Evolutionary conservation across 2,113 vertebrate species (phyloP).

Genomic region (Colaptes auratus): DNA sequence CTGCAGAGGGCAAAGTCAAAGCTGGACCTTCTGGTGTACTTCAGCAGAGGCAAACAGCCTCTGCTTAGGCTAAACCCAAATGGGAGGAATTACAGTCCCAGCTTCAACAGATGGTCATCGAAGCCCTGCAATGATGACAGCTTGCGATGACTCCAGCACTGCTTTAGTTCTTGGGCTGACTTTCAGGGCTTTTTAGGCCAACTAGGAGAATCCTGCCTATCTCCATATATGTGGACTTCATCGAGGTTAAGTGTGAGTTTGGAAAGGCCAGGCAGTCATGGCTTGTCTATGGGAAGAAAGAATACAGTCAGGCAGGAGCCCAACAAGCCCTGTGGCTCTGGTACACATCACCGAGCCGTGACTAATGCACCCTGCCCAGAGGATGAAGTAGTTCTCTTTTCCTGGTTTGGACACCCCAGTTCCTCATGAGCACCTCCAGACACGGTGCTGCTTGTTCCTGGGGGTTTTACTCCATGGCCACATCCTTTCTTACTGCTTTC

Average conservation of each 20-base stretch:
- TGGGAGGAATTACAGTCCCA: background rate
- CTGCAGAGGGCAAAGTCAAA: background rate
- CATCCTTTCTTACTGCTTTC: background rate
- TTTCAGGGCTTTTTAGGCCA: background rate
- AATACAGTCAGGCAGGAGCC: background rate
- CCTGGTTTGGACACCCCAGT: background rate
- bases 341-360: background rate
- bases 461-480: background rate
- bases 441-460: background rate
- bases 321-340: background rate
- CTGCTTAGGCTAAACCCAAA: background rate
- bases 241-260: background rate
- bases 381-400: background rate
- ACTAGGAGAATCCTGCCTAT: background rate
- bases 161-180: background rate
- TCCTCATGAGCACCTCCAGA: background rate
- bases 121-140: background rate
- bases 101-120: background rate
- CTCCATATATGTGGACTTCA: rapidly evolving
- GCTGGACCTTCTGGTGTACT: background rate
- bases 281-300: background rate
- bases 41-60: background rate
- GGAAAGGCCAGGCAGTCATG: background rate
- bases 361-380: background rate
- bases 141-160: background rate